A percentile compares a stretch with the other conserved stretches of the same genome.
Evolutionary conservation across 2,888 invertebrate genomes (phyloP).

Genomic region (Parascotia fuliginaria): DNA sequence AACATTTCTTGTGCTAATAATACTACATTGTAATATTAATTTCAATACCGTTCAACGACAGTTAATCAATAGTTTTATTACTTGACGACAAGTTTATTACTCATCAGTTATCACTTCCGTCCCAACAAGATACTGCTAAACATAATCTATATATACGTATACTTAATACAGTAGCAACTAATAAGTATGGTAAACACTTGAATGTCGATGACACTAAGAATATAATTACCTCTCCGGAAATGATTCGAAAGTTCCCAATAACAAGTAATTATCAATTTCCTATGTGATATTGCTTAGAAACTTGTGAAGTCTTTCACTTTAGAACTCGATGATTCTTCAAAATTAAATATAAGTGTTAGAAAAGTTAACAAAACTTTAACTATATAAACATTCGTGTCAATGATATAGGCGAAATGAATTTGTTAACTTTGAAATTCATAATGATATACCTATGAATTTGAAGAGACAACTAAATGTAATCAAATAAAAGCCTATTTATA

Average conservation of each 20-base stretch:
- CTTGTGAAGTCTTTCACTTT: not conserved
- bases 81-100: conserved; percentile 61
- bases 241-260: conserved; percentile 27
- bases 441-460: too few species aligned
- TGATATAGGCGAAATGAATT: too few species aligned
- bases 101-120: conserved; percentile 58
- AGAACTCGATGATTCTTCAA: not conserved
- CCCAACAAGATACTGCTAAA: conserved; percentile 46
- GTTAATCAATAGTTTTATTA: conserved; percentile 53
- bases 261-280: conserved; percentile 32
- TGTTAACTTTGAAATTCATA: too few species aligned
- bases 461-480: too few species aligned
- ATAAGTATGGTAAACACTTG: conserved; percentile 39
- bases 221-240: conserved; percentile 34
- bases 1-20: too few species aligned
- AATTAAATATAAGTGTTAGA: not conserved
- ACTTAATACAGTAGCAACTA: conserved; percentile 49
- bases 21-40: not conserved
- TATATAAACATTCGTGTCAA: too few species aligned
- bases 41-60: not conserved
- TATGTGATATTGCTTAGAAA: conserved; percentile 3
- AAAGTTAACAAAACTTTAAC: too few species aligned
- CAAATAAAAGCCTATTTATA: too few species aligned
- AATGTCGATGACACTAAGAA: conserved; percentile 28
- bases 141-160: conserved; percentile 31